Conservation (phyloP, 2,113 vertebrate species). For the Bungarus multicinctus region DNA sequence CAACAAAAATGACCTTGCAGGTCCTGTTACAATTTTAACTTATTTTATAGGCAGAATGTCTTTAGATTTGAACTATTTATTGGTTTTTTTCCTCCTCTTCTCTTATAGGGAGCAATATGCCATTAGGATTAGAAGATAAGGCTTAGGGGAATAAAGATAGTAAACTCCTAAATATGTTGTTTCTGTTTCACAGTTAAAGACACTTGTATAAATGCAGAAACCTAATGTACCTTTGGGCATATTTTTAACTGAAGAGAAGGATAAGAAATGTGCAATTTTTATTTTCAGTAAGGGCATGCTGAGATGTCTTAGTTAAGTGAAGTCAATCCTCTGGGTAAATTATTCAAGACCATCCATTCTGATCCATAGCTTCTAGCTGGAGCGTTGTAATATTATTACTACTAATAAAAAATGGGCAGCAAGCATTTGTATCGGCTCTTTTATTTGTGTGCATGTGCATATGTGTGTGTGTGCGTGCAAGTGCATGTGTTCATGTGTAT, state of each 20-base stretch:
- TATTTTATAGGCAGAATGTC: slow-evolving; percentile 71
- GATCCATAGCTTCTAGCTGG: slow-evolving; percentile 44
- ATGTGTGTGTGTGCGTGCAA: rapidly evolving
- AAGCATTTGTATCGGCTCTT: slow-evolving; percentile 36
- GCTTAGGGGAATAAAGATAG: slow-evolving; percentile 38
- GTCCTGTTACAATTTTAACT: slow-evolving; percentile 66
- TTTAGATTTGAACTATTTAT: slow-evolving; percentile 62
- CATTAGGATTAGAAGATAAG: slow-evolving; percentile 50
- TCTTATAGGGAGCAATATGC: slow-evolving; percentile 49
- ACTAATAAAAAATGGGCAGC: slow-evolving; percentile 43
- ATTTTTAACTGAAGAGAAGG: slow-evolving; percentile 47
- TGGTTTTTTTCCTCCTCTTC: slow-evolving; percentile 34
- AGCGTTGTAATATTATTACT: slow-evolving; percentile 31
- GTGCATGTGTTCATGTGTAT: neutral
- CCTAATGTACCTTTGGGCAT: slow-evolving; percentile 30
- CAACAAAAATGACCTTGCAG: slow-evolving; percentile 62
- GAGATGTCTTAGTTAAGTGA: slow-evolving; percentile 47
- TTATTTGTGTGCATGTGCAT: neutral
- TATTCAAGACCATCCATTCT: slow-evolving; percentile 40
- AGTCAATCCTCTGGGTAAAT: slow-evolving; percentile 47
- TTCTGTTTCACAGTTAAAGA: slow-evolving; percentile 50
- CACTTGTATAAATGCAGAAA: slow-evolving; percentile 35
- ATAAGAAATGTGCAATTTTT: slow-evolving; percentile 44
- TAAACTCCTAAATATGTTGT: slow-evolving; percentile 35
- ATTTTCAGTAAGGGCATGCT: slow-evolving; percentile 48